Evolutionary conservation across 2,797 vertebrate genomes (phyloP).

Genomic region (Apogon talboti): DNA sequence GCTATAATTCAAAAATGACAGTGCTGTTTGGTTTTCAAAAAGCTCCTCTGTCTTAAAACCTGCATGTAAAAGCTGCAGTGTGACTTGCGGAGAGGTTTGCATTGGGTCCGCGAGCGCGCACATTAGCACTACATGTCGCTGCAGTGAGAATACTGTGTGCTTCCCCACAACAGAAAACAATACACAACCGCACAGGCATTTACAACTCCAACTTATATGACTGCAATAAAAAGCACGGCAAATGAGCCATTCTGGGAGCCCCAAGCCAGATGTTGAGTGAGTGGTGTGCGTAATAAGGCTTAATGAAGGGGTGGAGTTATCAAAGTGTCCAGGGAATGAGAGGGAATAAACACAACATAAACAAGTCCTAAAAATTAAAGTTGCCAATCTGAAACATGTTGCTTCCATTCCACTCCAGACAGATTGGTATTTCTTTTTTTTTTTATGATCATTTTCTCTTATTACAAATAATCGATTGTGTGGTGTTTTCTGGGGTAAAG

Average conservation of each 20-base stretch:
- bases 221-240: conserved; percentile 84
- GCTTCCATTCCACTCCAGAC: conserved; percentile 31
- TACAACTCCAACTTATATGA: conserved; percentile 85
- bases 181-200: conserved; percentile 83
- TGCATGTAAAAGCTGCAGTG: conserved; percentile 21
- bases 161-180: conserved; percentile 77
- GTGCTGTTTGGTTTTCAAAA: conserved; percentile 6
- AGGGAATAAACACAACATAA: conserved; percentile 85
- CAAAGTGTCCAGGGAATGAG: conserved; percentile 77
- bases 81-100: conserved; percentile 32
- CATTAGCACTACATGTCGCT: conserved; percentile 65
- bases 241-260: conserved; percentile 83
- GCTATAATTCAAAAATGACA: conserved; percentile 41
- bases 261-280: conserved; percentile 83
- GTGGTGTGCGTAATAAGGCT: conserved; percentile 81
- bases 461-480: neutral
- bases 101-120: conserved; percentile 39
- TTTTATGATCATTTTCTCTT: conserved; percentile 11
- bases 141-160: conserved; percentile 56
- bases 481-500: neutral
- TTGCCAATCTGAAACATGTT: conserved; percentile 68
- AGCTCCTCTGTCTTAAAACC: conserved; percentile 2
- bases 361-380: conserved; percentile 81
- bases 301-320: conserved; percentile 83
- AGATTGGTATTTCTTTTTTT: neutral